Evolutionary conservation across 2,797 vertebrate species (phyloP), one percentile per base, ranked within the genome.

Genomic region (Spinus pinus): DNA sequence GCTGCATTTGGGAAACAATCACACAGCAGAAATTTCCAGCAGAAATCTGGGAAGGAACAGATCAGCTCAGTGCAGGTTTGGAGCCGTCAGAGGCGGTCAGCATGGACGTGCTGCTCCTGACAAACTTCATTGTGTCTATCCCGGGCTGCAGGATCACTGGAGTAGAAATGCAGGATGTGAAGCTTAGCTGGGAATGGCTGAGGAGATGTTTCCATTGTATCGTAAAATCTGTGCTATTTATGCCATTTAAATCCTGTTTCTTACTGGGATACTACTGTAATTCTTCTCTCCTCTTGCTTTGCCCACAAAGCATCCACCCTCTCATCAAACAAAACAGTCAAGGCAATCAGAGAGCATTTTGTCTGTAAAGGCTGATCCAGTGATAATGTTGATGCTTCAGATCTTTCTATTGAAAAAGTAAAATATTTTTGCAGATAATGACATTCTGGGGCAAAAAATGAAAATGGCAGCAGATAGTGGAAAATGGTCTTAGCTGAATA

Each of bases 21-120:
- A 71, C 80, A 72, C 23, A 62, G 74, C 54, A 39, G 94, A 86
- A 89, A 60, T 39, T 39, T 96, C 96, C 75, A 16, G 88, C 93
- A 85, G 85, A 93, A 96, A 96, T 69, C 81, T 44, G 75, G 79
- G 95, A 95, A 95, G 96, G 96, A 97, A 96, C 9, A 2, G 61
- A 84, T 65, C 15, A 89, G 64, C 72, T 93, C 25, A 1, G 3
- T 14, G 4, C 31, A 14, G 78, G 74, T 47, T 84, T 6, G 5
- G 69, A 72, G 31, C 83, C 83, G 91, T 94, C 94, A 73, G 93
- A 96, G 88, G 86, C 96, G 96, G 84, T 51, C 95, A 92, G 91
- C 53, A 54, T 14, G 53, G 82, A n/a, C 30, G 19, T 35, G 18
- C 2, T 3, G 60, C 3, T 86, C 88, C 86, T 90, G 91, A 83